A percentile compares a stretch with the other conserved stretches of the same genome.
phyloP scores from a whole-genome alignment of 2,888 invertebrate genomes.

The Cerceris rybyensis region DNA sequence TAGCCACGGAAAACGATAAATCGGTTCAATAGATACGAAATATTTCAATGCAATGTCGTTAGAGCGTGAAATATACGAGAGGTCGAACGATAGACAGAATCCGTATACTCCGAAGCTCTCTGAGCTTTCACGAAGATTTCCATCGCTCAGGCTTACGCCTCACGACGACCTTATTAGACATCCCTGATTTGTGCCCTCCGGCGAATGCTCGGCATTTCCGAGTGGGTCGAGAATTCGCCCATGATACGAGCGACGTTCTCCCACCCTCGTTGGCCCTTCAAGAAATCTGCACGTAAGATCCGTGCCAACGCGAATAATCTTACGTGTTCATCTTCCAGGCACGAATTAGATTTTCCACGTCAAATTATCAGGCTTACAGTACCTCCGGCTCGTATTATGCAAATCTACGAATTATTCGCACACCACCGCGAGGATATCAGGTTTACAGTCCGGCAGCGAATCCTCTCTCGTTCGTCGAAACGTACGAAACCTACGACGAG shows the following conservation, averaged over 20 bases:
- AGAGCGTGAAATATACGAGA: conserved; percentile 29
- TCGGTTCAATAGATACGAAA: neutral
- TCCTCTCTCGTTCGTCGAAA: neutral
- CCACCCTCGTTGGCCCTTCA: conserved; percentile 16
- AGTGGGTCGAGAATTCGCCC: conserved; percentile 62
- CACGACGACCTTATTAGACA: conserved; percentile 76
- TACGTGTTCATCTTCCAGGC: conserved; percentile 37
- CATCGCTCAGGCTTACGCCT: conserved; percentile 74
- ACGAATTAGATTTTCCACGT: conserved; percentile 46
- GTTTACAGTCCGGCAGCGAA: neutral
- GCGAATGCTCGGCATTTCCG: conserved; percentile 72
- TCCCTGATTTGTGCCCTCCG: conserved; percentile 76
- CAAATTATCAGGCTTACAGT: conserved; percentile 30
- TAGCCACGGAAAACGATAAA: too few species aligned
- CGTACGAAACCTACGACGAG: neutral
- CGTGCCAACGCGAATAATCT: conserved; percentile 38
- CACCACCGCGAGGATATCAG: conserved; percentile 16
- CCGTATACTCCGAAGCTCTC: conserved; percentile 35
- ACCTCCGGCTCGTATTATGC: conserved; percentile 33
- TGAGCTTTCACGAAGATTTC: conserved; percentile 60
- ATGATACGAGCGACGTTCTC: conserved; percentile 30
- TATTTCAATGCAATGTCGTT: neutral
- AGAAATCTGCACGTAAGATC: conserved; percentile 45
- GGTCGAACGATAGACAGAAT: conserved; percentile 43
- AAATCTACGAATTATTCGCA: conserved; percentile 42